Evolutionary conservation across 2,113 vertebrate genomes (phyloP), one percentile per base, ranked within the genome.

Genomic region (Chaetorhynchus papuensis): DNA sequence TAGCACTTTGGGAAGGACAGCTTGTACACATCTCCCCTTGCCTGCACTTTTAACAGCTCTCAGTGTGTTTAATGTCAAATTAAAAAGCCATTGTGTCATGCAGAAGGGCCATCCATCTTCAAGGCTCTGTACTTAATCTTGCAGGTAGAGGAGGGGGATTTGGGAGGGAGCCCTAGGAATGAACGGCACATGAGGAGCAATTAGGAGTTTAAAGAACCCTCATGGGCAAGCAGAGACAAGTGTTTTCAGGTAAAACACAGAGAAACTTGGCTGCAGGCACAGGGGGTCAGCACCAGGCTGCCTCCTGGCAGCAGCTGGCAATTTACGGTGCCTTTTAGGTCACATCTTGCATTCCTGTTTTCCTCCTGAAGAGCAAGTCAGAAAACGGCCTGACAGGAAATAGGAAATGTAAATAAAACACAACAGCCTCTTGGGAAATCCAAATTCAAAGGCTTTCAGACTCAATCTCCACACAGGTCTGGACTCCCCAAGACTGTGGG

Each of bases 321-420:
- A 20, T 21, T 66, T 45, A 52, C 7, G 1, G 1, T 23, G 18
- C 69, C 41, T 94, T 94, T 95, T 41, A 75, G 80, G 30, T 95
- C 87, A 44, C 1, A 0, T 66, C 81, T 88, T 78, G 33, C 56
- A 53, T 15, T 77, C 64, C 83, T 57, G 78, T 41, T 88, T 59
- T 42, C 2, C 11, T 93, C 44, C 52, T 14, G 53, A 89, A 76
- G 65, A 83, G 57, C 94, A 95, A 96, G 27, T 86, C 50, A 54
- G 87, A 83, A 87, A 96, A 74, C 52, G 70, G 22, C 68, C 93
- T 68, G 69, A 23, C 89, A 93, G 79, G 85, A 96, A 97, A 95
- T 57, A 83, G 89, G 79, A 96, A 96, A 95, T 94, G 90, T 90
- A 94, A 96, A 94, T 91, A 94, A 95, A 94, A 77, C 85, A 83